A percentile compares a stretch with the other conserved stretches of the same genome.
These are phyloP conservation scores for Rhopilema esculentum DNA, from an alignment of 30 jellyfish, hydroid and myxozoan species.

Conservation along the genomic window DNA sequence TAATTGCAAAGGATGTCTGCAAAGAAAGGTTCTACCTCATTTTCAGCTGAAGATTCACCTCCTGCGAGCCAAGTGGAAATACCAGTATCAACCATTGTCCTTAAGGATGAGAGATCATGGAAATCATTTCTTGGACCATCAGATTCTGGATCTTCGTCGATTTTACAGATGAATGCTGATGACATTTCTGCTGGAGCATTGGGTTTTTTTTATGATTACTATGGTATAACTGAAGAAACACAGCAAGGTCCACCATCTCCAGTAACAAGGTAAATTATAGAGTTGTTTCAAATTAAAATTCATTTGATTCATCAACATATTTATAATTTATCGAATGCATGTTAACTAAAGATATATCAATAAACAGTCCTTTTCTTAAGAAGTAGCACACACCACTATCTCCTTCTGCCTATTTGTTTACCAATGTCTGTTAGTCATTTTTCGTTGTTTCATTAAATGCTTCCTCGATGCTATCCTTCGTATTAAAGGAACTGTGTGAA, in stretches of 20 bases:
- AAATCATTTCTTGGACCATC: constrained; percentile 50
- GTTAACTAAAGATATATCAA: too few relatives aligned
- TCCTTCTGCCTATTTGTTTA: too few relatives aligned
- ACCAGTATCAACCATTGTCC: constrained; percentile 18
- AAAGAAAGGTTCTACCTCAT: neutral
- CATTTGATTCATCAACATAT: too few relatives aligned
- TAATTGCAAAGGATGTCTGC: neutral
- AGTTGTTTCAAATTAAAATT: too few relatives aligned
- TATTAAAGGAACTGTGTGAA: too few relatives aligned
- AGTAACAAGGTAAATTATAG: constrained; percentile 54
- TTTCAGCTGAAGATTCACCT: neutral
- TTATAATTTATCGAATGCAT: too few relatives aligned
- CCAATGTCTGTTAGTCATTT: too few relatives aligned
- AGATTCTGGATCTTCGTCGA: constrained; percentile 39
- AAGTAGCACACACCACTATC: too few relatives aligned
- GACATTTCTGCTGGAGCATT: constrained; percentile 58
- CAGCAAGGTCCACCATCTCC: constrained; percentile 95
- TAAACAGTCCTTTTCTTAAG: too few relatives aligned
- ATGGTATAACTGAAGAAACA: constrained; percentile 95
- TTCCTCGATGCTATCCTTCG: too few relatives aligned
- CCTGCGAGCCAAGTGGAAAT: constrained; percentile 13
- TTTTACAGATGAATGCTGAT: constrained; percentile 52
- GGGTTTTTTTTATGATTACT: constrained; percentile 86
- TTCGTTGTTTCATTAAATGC: too few relatives aligned
- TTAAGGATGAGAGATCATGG: constrained; percentile 81